Percentiles rank a stretch among this genome's conserved stretches.
Conservation (phyloP, 2,888 invertebrate genomes). For the Selenia dentaria region DNA sequence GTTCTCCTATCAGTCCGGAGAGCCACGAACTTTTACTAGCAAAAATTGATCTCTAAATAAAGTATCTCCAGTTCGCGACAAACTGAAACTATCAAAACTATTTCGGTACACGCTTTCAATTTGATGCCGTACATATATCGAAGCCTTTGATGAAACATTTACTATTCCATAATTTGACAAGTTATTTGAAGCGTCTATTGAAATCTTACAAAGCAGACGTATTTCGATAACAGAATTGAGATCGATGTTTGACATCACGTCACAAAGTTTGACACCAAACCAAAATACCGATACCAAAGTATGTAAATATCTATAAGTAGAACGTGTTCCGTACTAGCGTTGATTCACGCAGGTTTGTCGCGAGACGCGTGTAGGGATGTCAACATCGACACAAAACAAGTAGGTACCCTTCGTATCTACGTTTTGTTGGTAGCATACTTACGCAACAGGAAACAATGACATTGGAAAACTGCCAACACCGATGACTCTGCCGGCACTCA, state of each 20-base stretch:
- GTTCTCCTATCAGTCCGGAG: slow-evolving; percentile 33
- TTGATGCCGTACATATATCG: neutral
- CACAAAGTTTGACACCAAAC: slow-evolving; percentile 26
- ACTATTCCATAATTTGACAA: neutral
- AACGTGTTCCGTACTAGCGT: slow-evolving; percentile 10
- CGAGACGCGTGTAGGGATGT: too few species aligned
- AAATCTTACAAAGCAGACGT: neutral
- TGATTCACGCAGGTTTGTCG: too few species aligned
- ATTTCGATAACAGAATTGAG: slow-evolving; percentile 2
- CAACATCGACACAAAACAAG: too few species aligned
- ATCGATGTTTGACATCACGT: slow-evolving; percentile 13
- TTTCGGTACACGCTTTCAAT: neutral
- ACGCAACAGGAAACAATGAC: too few species aligned
- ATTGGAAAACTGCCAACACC: too few species aligned
- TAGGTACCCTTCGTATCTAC: too few species aligned
- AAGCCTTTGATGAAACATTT: neutral
- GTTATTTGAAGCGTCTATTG: neutral
- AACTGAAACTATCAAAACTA: neutral
- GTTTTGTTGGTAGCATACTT: too few species aligned
- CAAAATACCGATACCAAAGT: slow-evolving; percentile 20
- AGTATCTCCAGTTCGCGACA: slow-evolving; percentile 14
- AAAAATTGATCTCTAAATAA: slow-evolving; percentile 37
- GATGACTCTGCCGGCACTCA: too few species aligned
- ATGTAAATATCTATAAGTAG: slow-evolving; percentile 6
- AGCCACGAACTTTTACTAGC: slow-evolving; percentile 14